Evolutionary conservation across 2,113 vertebrate species (phyloP).

Genomic region (Strix uralensis): DNA sequence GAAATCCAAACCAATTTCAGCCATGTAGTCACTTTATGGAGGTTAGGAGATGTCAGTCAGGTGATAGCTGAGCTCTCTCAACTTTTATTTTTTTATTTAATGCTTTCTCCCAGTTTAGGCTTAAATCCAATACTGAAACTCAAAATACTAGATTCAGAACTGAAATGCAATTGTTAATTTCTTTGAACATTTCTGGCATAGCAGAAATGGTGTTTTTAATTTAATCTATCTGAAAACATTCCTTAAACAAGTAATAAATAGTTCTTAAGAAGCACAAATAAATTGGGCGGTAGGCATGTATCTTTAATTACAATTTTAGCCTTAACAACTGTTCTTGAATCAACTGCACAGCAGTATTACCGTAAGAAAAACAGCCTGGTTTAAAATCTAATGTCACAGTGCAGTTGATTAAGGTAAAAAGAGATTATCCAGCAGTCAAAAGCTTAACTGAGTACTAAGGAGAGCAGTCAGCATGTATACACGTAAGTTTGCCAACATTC

Average conservation of each 20-base stretch:
- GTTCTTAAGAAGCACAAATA: background rate
- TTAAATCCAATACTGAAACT: background rate
- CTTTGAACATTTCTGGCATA: background rate
- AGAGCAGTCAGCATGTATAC: constrained; percentile 1
- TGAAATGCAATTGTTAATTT: background rate
- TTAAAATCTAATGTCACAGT: background rate
- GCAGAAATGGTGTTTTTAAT: background rate
- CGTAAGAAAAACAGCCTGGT: background rate
- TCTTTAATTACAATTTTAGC: background rate
- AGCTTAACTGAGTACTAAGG: background rate
- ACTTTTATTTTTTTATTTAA: background rate
- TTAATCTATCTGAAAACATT: background rate
- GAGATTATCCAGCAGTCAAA: constrained; percentile 2
- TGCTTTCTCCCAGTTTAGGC: background rate
- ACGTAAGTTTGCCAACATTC: background rate
- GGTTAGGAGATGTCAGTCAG: background rate
- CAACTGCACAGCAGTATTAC: background rate
- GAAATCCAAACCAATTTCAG: background rate
- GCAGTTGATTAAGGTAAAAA: background rate
- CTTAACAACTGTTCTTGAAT: background rate
- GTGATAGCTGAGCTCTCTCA: background rate
- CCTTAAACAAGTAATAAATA: background rate
- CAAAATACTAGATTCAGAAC: background rate
- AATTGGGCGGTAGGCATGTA: background rate
- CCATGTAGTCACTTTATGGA: background rate